Evolutionary conservation across 64 coral and sea anemone species (phyloP), one percentile per base, ranked within the genome.

Genomic region (Trachythela sp.): DNA sequence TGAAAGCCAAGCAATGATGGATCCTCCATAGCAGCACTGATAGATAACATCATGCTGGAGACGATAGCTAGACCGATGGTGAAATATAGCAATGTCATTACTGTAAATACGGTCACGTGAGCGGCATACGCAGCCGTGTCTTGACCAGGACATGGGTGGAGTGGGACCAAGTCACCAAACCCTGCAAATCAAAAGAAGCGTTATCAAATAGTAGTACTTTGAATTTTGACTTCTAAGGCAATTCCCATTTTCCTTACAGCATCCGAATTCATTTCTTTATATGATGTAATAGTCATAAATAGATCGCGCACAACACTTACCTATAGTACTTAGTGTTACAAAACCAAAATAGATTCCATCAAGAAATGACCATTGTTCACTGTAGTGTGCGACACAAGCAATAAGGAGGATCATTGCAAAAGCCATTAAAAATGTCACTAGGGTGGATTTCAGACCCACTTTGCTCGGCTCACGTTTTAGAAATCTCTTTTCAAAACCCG

Each of bases 291-390:
- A 72, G 24, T 52, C 22, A 52, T 11, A 52, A 20, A 52, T 52
- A 52, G 49, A 15, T 2, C 13, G 49, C 49, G 11, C 42, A 45
- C 42, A 45, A 45, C 11, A 80, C 75, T 80, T 80, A 75, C 96
- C 96, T 48, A 99, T 99, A 13, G 96, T 99, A 51, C 96, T 99
- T 9, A 99, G 87, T 13, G 96, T 99, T 42, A 99, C 92, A 84
- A 99, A 99, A n/a, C 93, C 96, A 54, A 99, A 99, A 52, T 99
- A 99, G 27, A 99, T 70, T n/a, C 96, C 96, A 80, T 99, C 93
- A 88, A 95, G 93, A 75, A 94, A 99, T 36, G 93, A 91, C 96
- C 96, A 99, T 9, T 94, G 91, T 60, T 99, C 96, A 35, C 91
- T 93, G 32, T 87, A 83, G 84, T 91, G 92, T 18, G 93, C 96